Conservation (phyloP, 2,113 vertebrate genomes). For the Brachirus orientalis region DNA sequence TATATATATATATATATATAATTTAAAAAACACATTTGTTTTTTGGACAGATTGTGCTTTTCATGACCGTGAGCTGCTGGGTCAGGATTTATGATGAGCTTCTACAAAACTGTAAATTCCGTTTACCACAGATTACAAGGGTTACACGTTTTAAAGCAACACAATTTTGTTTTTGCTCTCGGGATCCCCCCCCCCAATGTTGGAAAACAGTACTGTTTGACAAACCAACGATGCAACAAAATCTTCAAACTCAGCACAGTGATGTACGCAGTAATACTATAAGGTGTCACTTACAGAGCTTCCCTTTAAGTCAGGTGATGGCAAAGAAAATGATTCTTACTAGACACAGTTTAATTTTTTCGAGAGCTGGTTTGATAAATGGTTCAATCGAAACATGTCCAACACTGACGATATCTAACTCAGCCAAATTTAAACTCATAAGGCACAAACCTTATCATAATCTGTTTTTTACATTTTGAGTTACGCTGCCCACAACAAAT, state of each 20-base stretch:
- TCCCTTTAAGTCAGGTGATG: not conserved
- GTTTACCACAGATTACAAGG: not conserved
- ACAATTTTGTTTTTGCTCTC: no score
- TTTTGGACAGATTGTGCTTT: conserved; percentile 16
- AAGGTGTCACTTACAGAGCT: no score
- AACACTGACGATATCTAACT: not conserved
- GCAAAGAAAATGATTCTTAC: not conserved
- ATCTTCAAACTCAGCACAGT: no score
- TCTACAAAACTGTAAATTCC: not conserved
- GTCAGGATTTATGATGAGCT: not conserved
- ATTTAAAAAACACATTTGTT: not conserved
- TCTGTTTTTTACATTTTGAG: no score
- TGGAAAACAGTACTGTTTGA: no score
- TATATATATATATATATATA: no score
- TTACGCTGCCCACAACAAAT: no score
- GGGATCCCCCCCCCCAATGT: no score
- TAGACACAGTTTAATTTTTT: not conserved
- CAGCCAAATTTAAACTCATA: no score
- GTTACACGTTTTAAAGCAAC: not conserved
- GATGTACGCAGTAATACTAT: no score
- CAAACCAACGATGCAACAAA: no score
- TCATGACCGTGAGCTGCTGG: not conserved
- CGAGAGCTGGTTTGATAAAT: not conserved
- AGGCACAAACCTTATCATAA: no score
- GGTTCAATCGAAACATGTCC: not conserved